Evolutionary conservation across 1,140 invertebrate genomes (phyloP), one percentile per base, ranked within the genome.

Genomic region (Agrypnia vestita): DNA sequence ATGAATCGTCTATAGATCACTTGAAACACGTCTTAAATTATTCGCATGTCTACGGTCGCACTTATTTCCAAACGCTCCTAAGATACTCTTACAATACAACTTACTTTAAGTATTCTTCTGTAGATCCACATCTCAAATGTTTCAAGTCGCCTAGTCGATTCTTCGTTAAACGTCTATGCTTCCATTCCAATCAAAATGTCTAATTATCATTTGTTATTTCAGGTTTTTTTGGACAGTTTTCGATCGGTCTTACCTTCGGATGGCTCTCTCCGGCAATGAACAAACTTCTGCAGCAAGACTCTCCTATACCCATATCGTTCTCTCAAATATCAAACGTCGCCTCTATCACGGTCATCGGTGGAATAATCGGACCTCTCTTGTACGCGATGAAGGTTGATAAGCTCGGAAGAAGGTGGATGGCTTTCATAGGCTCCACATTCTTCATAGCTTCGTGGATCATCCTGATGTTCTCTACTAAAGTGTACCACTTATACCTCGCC

Each of bases 241-340:
- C 73, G 10, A 43, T 51, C 10, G 73, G 73, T 6, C 11, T 43
- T 13, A 44, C 53, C 0, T 61, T 88, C 84, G 88, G 91, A 35
- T 93, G 92, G 92, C 90, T 91, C 0, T 92, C 92, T 3, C 92
- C 92, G 0, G 91, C 90, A 9, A 79, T 93, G 3, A 86, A 87
- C 0, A 86, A 87, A 64, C 85, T 93, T 12, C 86, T 87, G 25
- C 86, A 85, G 4, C n/a, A 85, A 0, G 84, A 90, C 19, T 89
- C 89, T 19, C 80, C 80, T 1, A 88, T 94, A 77, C 88, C 86
- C 17, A 87, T 93, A 64, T 88, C 90, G 1, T 4, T 85, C 0
- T 88, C 89, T 19, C 87, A 93, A 85, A 91, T 89, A 71, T 92
- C 93, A 69, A 94, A 92, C 92, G 89, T 94, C 67, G 91, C 91